Base-by-base conservation (phyloP, 1,140 invertebrate species). In the Chionoecetes opilio region DNA sequence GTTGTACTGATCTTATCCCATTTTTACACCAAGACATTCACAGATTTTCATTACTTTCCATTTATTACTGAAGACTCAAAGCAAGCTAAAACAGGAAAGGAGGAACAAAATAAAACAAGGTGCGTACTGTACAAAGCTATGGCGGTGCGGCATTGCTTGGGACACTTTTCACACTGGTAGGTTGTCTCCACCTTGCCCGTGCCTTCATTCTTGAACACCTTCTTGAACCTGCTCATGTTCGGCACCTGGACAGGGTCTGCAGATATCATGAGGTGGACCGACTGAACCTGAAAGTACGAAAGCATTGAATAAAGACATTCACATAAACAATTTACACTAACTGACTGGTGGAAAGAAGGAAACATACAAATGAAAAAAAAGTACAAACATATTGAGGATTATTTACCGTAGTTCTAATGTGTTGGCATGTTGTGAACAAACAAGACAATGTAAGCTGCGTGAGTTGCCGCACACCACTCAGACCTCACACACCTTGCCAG, bases 251-350 rank as follows among this genome's bases (percentile, higher is more conserved):
- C 87, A 32, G 93, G 93, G 84, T 94, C 93, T 84, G 93, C 93
- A 41, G 93, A 94, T 29, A 94, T 91, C 87, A 94, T 94, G 53
- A 94, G 31, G 75, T 94, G 93, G 90, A 94, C 87, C 6, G 93
- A 94, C 75, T 94, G 93, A 41, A 94, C 93, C 93, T 94, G 53
- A 14, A 32, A 94, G 29, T 0, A 82, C n/a, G 34, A 91, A 11
- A 46, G 32, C 14, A 21, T 21, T 38, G 14, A n/a, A 90, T 3
- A 21, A 8, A 84, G 5, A 87, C 21, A 87, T 38, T 38, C 32
- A 26, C 11, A 87, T 26, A 31, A n/a, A 26, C 17, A 11, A 53
- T 14, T 53, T 3, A 17, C 21, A 1, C 46, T 14, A 9, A 17
- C 46, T 53, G 8, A 53, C 9, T 53, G 11, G 21, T 14, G 9